Percentiles rank a stretch among this genome's conserved stretches.
phyloP scores from a whole-genome alignment of 92 coral and sea anemone species.

The Bergia sp. region DNA sequence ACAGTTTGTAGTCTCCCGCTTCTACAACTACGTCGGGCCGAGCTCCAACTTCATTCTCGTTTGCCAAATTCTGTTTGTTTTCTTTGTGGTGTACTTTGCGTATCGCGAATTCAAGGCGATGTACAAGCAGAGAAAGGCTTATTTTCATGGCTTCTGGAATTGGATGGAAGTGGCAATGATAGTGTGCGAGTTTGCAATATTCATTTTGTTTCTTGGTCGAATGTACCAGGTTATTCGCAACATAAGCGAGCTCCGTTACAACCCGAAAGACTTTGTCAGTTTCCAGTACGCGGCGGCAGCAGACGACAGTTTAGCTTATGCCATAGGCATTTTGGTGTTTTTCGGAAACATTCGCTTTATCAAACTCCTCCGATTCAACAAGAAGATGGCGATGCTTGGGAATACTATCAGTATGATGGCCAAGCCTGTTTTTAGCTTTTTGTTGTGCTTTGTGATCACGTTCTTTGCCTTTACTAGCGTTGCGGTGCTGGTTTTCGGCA shows the following conservation, averaged over 20 bases:
- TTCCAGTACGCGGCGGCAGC: conserved; percentile 94
- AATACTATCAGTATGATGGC: conserved; percentile 75
- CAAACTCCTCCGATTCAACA: conserved; percentile 80
- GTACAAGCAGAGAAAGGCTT: conserved; percentile 68
- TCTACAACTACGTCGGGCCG: conserved; percentile 81
- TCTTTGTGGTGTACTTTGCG: conserved; percentile 84
- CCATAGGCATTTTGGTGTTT: conserved; percentile 84
- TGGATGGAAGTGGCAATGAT: conserved; percentile 87
- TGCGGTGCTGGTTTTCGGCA: conserved; percentile 73
- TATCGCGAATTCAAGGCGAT: conserved; percentile 82
- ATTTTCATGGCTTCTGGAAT: conserved; percentile 92
- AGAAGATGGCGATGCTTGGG: conserved; percentile 83
- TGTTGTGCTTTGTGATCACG: conserved; percentile 69
- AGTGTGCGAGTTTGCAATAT: conserved; percentile 70
- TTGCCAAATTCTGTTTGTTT: conserved; percentile 67
- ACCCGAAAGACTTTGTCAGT: conserved; percentile 91
- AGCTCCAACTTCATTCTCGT: conserved; percentile 63
- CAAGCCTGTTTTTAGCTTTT: conserved; percentile 74
- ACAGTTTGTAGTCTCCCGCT: conserved; percentile 68
- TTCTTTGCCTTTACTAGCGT: conserved; percentile 72
- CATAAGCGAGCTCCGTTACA: conserved; percentile 70
- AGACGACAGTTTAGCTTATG: conserved; percentile 68
- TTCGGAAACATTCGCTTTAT: conserved; percentile 78
- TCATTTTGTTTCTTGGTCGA: conserved; percentile 69
- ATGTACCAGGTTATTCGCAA: conserved; percentile 88